Base-by-base conservation (phyloP, 2,888 invertebrate species). In the Hermaeophaga mercurialis region DNA sequence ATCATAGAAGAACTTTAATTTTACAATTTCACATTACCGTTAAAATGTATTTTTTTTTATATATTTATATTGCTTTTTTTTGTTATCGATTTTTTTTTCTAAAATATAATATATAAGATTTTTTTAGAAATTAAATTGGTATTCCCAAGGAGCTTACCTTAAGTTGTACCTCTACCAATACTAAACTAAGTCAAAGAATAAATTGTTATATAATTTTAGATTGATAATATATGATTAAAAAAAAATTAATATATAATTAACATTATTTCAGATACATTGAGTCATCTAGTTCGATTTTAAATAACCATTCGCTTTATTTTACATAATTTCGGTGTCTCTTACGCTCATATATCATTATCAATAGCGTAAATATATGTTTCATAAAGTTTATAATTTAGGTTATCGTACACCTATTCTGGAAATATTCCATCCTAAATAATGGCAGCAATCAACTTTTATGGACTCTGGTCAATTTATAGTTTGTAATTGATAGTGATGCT, bases 401-500 rank as follows among this genome's bases (percentile, higher is more conserved):
- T 33, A 26, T 41, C 41, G 9, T 28, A 31, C 41, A 41, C 39
- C 17, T 33, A 43, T 19, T 52, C 34, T 34, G 12, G 24, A 18
- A 43, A 52, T 52, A 34, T 22, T 52, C 50, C 18, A 52, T 43
- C 12, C 14, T 52, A 19, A 41, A 50, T 41, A 50, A 50, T 39
- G 31, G 33, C 22, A n/a, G 31, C 22, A 19, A 52, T 52, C 50
- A 43, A 52, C 22, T 52, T 50, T 50, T 50, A 50, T 43, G 50
- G 43, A 33, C 43, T 24, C 15, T 24, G 41, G 17, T 31, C 50
- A 33, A 50, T 50, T 50, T 50, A 50, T 50, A 17, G 41, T 39
- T 31, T 3, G 41, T 50, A 50, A 50, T 50, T 50, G 50, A 43
- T 43, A 43, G 50, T 52, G 34, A 33, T 52, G 47, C 17, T 38